Conservation (phyloP, 2,797 vertebrate genomes). For the Hephaestus fuliginosus region DNA sequence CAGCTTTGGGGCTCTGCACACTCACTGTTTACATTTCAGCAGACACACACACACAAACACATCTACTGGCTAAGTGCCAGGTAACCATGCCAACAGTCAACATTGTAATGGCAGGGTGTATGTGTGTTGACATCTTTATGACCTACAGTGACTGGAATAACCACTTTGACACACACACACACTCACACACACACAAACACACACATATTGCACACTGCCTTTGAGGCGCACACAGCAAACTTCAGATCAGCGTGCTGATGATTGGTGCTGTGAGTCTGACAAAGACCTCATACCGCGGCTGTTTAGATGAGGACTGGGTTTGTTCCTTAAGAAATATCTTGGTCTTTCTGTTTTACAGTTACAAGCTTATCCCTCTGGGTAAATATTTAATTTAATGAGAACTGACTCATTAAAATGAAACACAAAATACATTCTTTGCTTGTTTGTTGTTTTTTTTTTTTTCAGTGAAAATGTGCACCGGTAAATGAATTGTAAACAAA, state of each 20-base stretch:
- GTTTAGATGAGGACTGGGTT: neutral
- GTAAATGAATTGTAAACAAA: neutral
- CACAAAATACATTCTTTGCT: neutral
- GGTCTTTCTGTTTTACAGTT: neutral
- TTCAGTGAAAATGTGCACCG: neutral
- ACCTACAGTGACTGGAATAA: conserved; percentile 55
- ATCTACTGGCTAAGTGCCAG: conserved; percentile 63
- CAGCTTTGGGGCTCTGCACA: conserved; percentile 47
- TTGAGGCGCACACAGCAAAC: neutral
- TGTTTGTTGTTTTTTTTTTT: neutral
- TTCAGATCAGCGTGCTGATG: neutral
- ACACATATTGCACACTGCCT: neutral
- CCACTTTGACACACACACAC: conserved; percentile 24
- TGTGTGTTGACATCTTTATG: conserved; percentile 71
- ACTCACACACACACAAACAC: neutral
- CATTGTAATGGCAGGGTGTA: conserved; percentile 55
- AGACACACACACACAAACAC: conserved; percentile 15
- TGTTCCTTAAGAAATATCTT: neutral
- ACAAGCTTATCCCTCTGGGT: neutral
- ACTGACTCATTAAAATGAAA: neutral
- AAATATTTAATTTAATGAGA: neutral
- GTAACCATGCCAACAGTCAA: conserved; percentile 70
- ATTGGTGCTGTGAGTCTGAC: neutral
- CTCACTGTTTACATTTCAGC: conserved; percentile 61
- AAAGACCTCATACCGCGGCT: neutral